phyloP scores from a whole-genome alignment of 1,140 invertebrate species.

The Drosophila sulfurigaster region DNA sequence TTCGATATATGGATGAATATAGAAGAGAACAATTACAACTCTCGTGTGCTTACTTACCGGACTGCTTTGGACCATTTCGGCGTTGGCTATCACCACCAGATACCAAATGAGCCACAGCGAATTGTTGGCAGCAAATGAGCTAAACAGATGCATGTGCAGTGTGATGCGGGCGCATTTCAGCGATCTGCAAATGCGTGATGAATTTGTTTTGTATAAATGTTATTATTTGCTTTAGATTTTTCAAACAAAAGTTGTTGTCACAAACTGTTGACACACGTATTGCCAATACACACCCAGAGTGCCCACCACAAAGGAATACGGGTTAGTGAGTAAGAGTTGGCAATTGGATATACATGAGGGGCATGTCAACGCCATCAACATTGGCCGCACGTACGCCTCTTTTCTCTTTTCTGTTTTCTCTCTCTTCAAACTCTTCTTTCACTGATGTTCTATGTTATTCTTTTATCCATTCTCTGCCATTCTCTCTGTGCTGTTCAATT shows the following conservation, averaged over 20 bases:
- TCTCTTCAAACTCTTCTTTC: neutral
- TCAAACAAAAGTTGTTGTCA: neutral
- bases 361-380: constrained; percentile 15
- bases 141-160: constrained; percentile 97
- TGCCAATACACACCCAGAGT: constrained; percentile 1
- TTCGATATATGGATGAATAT: neutral
- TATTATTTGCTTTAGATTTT: neutral
- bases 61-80: constrained; percentile 85
- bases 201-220: constrained; percentile 2
- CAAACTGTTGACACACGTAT: constrained; percentile 17
- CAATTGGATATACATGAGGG: neutral
- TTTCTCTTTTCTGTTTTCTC: neutral
- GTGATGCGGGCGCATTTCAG: constrained; percentile 93
- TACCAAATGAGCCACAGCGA: constrained; percentile 89
- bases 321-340: neutral
- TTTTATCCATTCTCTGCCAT: neutral
- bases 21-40: neutral
- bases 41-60: constrained; percentile 81
- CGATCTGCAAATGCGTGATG: constrained; percentile 85
- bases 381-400: constrained; percentile 14
- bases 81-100: constrained; percentile 86
- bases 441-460: neutral
- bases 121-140: constrained; percentile 94
- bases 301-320: too few relatives aligned
- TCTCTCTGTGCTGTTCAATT: constrained; percentile 27